Base-by-base conservation (phyloP, 1,140 invertebrate genomes). In the Zelostemma sp. region DNA sequence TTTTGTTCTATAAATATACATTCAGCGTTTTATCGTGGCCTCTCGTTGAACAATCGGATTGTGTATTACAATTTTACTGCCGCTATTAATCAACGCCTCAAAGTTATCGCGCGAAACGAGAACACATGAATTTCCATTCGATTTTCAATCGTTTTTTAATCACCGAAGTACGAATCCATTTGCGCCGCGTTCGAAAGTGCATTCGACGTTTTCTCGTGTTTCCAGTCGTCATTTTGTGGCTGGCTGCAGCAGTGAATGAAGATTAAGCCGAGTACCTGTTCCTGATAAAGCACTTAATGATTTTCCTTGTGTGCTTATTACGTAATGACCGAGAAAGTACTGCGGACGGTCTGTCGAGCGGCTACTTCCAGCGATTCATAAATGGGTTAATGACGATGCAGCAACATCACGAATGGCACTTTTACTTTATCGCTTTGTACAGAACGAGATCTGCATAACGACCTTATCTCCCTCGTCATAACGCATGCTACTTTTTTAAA, bases 361-460 rank as follows among this genome's bases (percentile, higher is more conserved):
- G 40, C 40, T 15, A 43, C 40, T 43, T 28, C 12, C n/a, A 3
- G 19, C 5, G 35, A 38, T 62, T 62, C 53, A 62, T 66, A 65
- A 65, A 70, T 70, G 62, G 68, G 68, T 65, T 65, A 70, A 65
- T 58, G 58, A 70, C 57, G 51, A 65, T 66, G 41, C 68, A 62
- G 49, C 61, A 48, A 45, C 49, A 31, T 49, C 49, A 65, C 54
- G 57, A 56, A 59, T 57, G 53, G 58, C 62, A 70, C 61, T 62
- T 65, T 70, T 70, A 65, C 62, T 70, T 33, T 14, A 28, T 5
- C 4, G 25, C 3, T 38, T 11, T 38, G 11, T 38, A 38, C 11
- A n/a, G 15, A 15, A 15, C 40, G 14, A 14, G 8, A 48, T 31
- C 6, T 14, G 9, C 46, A 8, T 25, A 28, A 31, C 12, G 14